phyloP scores from a whole-genome alignment of 1,140 invertebrate species.

The Drosophila navojoa region DNA sequence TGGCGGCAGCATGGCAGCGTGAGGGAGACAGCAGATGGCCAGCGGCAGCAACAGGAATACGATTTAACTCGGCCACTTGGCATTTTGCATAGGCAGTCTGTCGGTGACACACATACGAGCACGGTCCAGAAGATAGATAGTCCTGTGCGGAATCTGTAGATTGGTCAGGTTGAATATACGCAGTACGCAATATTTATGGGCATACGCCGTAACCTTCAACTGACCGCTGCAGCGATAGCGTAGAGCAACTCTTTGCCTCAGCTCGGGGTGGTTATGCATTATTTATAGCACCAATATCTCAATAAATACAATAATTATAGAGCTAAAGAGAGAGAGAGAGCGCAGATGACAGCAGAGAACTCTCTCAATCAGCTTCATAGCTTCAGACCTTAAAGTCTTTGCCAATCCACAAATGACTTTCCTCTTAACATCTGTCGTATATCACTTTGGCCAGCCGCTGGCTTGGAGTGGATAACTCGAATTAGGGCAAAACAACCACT shows the following conservation, averaged over 20 bases:
- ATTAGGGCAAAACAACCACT: conserved; percentile 61
- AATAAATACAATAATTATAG: too few species aligned
- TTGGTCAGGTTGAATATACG: conserved; percentile 63
- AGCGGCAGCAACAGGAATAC: neutral
- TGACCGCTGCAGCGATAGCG: conserved; percentile 48
- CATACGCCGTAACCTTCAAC: conserved; percentile 53
- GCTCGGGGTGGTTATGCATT: neutral
- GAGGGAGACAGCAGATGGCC: neutral
- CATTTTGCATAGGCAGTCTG: conserved; percentile 62
- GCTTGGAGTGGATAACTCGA: conserved; percentile 15
- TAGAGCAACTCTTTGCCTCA: conserved; percentile 1
- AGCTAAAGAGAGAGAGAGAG: too few species aligned
- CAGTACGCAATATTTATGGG: conserved; percentile 70
- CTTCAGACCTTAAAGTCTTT: neutral
- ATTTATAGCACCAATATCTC: too few species aligned
- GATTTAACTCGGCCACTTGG: conserved; percentile 38
- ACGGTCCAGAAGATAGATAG: conserved; percentile 65
- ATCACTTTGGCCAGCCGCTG: conserved; percentile 12
- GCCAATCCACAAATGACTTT: neutral
- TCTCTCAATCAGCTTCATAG: too few species aligned
- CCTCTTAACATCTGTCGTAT: conserved; percentile 14
- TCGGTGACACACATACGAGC: conserved; percentile 45
- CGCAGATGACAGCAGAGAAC: too few species aligned
- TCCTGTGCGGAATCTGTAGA: conserved; percentile 58
- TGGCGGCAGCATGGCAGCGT: too few species aligned